These are phyloP conservation scores for Coptotermes formosanus DNA, from an alignment of 1,140 invertebrate genomes.

Conservation along the genomic window DNA sequence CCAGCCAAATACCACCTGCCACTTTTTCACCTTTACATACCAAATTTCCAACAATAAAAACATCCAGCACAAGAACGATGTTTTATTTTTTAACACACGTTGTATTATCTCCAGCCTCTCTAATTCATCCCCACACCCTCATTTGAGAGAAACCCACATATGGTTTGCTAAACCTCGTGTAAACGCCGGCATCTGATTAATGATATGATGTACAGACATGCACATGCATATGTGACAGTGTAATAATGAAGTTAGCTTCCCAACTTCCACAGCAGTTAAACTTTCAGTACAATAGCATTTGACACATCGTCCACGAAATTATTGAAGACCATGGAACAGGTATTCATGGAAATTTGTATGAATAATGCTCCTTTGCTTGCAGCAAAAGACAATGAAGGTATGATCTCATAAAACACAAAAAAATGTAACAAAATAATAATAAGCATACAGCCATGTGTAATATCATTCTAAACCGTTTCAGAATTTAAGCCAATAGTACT, in stretches of 20 bases:
- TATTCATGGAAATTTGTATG: background rate
- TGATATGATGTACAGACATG: background rate
- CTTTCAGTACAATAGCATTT: background rate
- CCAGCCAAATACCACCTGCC: conserved; percentile 12
- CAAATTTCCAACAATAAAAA: conserved; percentile 15
- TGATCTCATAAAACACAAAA: no score
- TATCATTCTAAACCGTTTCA: no score
- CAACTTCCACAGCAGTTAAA: background rate
- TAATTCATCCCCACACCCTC: background rate
- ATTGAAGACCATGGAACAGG: background rate
- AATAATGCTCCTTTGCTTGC: background rate
- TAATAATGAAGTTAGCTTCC: background rate
- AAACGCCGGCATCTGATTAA: background rate
- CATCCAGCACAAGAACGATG: background rate
- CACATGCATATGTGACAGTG: background rate
- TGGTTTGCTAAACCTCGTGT: background rate
- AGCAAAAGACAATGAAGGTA: background rate
- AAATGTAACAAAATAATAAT: no score
- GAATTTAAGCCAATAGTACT: no score
- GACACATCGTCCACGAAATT: background rate
- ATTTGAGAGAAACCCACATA: background rate
- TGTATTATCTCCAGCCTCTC: background rate
- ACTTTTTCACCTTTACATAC: conserved; percentile 16
- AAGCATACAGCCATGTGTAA: no score
- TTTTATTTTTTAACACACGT: background rate